Conservation (phyloP, 2,797 vertebrate species). For the Macrochelys suwanniensis region DNA sequence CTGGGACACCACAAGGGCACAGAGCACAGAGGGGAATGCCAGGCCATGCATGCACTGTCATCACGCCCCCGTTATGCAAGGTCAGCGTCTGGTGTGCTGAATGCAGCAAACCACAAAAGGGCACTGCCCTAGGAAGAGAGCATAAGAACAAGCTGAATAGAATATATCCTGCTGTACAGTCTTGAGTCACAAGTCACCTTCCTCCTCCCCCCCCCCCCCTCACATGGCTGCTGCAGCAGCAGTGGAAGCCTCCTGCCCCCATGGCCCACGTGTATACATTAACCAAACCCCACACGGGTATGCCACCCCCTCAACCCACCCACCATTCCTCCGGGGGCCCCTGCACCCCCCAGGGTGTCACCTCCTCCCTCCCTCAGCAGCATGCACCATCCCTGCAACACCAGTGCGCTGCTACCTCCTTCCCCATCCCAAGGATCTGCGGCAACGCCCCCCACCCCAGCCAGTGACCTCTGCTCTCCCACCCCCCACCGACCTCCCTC, state of each 20-base stretch:
- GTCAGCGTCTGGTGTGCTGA: background rate
- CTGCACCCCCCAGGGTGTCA: too few species aligned
- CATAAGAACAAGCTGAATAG: too few species aligned
- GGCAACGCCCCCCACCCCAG: too few species aligned
- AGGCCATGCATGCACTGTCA: background rate
- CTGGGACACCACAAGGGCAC: background rate
- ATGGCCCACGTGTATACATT: background rate
- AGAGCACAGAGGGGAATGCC: background rate
- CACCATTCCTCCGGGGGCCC: too few species aligned
- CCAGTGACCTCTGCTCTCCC: background rate
- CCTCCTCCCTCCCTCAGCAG: too few species aligned
- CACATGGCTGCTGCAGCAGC: background rate
- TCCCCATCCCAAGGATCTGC: too few species aligned
- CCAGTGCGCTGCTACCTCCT: too few species aligned
- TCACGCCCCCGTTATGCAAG: background rate
- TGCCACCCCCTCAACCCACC: too few species aligned
- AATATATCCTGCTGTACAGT: background rate
- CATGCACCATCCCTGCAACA: too few species aligned
- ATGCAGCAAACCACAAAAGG: background rate
- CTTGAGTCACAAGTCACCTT: background rate
- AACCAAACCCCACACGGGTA: background rate
- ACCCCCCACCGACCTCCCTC: background rate
- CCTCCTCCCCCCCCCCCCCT: background rate
- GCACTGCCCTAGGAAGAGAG: background rate
- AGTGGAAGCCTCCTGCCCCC: too few species aligned